Evolutionary conservation across 2,888 invertebrate species (phyloP).

Genomic region (Ctena decussata): DNA sequence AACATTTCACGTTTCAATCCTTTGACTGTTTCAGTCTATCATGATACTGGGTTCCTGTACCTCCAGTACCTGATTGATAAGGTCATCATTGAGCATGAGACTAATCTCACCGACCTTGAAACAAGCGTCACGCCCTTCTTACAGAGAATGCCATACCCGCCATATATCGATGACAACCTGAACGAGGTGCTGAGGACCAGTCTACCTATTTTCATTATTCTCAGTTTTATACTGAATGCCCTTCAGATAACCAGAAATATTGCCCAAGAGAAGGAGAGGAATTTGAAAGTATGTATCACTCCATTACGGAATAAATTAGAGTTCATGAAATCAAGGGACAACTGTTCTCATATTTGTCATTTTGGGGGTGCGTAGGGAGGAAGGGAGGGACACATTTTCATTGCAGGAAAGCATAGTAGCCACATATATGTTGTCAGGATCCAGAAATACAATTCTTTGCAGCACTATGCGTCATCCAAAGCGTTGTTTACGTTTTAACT

Average conservation of each 20-base stretch:
- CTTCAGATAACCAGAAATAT: conserved; percentile 92
- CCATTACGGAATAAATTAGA: too few species aligned
- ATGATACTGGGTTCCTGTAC: conserved; percentile 90
- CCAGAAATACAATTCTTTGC: too few species aligned
- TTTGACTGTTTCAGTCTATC: conserved; percentile 89
- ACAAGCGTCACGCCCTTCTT: conserved; percentile 87
- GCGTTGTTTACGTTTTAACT: too few species aligned
- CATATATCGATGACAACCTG: conserved; percentile 90
- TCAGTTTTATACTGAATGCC: conserved; percentile 93
- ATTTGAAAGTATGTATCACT: conserved; percentile 77
- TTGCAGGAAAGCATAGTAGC: too few species aligned
- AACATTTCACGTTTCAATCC: too few species aligned
- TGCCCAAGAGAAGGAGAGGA: conserved; percentile 92
- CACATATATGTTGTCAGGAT: too few species aligned
- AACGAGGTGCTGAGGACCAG: conserved; percentile 90
- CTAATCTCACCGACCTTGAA: conserved; percentile 70
- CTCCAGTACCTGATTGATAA: conserved; percentile 89
- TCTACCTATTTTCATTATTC: conserved; percentile 92
- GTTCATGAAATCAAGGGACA: too few species aligned
- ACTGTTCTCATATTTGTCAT: too few species aligned
- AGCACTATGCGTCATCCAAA: too few species aligned
- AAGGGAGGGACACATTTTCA: too few species aligned
- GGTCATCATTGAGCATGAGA: conserved; percentile 83
- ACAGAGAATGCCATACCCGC: conserved; percentile 92
- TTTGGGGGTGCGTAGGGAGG: too few species aligned